A percentile compares a stretch with the other conserved stretches of the same genome.
These are phyloP conservation scores for Dolichomitus sp. DNA, from an alignment of 2,888 invertebrate genomes.

Conservation along the genomic window DNA sequence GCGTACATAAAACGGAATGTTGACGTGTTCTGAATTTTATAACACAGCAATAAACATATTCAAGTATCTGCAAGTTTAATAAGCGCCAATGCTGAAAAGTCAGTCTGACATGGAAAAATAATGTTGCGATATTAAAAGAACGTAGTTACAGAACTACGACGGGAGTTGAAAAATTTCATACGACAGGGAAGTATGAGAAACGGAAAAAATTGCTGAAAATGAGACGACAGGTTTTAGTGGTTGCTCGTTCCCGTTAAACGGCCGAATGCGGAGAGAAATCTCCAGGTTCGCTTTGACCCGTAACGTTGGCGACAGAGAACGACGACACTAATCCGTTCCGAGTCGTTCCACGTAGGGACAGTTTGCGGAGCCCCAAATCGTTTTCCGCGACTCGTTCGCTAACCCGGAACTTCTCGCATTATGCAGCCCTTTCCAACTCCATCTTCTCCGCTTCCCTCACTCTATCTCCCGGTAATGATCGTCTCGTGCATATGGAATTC, in stretches of 20 bases:
- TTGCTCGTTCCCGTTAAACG: neutral
- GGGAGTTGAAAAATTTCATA: neutral
- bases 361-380: constrained; percentile 65
- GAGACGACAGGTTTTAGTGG: neutral
- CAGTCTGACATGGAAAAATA: neutral
- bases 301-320: constrained; percentile 11
- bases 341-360: constrained; percentile 68
- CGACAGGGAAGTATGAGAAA: neutral
- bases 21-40: no score
- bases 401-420: constrained; percentile 47
- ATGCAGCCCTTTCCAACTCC: constrained; percentile 39
- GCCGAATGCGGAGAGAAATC: neutral
- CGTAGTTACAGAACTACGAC: neutral
- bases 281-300: neutral
- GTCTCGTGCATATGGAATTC: constrained; percentile 70
- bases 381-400: constrained; percentile 57
- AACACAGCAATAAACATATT: neutral
- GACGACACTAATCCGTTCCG: constrained; percentile 62
- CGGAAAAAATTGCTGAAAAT: neutral
- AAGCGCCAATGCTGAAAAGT: neutral
- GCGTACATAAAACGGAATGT: no score
- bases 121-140: neutral
- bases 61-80: neutral
- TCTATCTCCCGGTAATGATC: constrained; percentile 65
- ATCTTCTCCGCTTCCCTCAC: neutral